Base-by-base conservation (phyloP, 2,113 vertebrate genomes). In the Planiliza haematocheilus region DNA sequence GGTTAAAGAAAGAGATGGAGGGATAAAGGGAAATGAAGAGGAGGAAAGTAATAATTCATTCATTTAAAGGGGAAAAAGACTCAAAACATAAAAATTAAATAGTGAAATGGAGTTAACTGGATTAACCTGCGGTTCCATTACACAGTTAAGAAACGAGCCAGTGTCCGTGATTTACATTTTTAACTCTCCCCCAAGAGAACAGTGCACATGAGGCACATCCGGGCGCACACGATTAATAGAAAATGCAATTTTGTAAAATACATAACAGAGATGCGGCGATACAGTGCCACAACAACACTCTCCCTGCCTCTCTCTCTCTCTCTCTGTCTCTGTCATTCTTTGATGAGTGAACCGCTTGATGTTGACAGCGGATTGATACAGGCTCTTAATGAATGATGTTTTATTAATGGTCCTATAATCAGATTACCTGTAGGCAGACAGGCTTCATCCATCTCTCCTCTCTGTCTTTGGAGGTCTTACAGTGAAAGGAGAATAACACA, bases 361-460 rank as follows among this genome's bases (percentile, higher is more conserved):
- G 82, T 79, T 78, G 86, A 87, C 81, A 82, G 86, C 36, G 50
- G 76, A 89, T 90, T 90, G 90, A 91, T 91, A 81, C 72, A 56
- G 75, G 37, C 74, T 82, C 81, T 88, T 91, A 91, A 93, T 93
- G 85, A 93, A 81, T 78, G 71, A 92, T 89, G 91, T 90, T 91
- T 92, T 91, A 89, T 92, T 91, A 93, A 93, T 91, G 84, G 79
- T 69, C 39, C 78, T 63, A 63, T 92, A 91, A 93, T 92, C 90
- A 90, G 86, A 93, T 92, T 89, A 92, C 90, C 86, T 94, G 87
- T 83, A 72, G 86, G 75, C 59, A 43, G 88, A 87, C 88, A 81
- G 76, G 66, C 70, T 81, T 69, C 84, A 91, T 91, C 88, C 67
- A 89, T 91, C 87, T 89, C 74, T 79, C 52, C 24, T 30, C 24